Conservation (phyloP, 2,797 vertebrate genomes). For the Chelidonichthys spinosus region DNA sequence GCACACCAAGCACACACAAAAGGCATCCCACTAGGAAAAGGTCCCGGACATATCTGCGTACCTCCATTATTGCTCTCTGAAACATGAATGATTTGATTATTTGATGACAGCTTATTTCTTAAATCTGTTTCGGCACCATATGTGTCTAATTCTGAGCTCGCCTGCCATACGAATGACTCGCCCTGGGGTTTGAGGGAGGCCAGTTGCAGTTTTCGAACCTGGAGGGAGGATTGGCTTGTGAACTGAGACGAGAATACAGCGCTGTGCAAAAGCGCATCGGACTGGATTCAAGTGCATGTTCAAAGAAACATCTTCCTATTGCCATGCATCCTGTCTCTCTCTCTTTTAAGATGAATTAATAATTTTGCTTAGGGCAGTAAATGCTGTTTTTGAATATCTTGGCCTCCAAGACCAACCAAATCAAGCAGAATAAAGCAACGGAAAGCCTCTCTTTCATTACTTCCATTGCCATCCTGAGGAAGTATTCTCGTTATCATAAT, state of each 20-base stretch:
- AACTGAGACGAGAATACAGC: conserved; percentile 72
- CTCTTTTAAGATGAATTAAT: conserved; percentile 64
- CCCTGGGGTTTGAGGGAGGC: conserved; percentile 74
- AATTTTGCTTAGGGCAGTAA: conserved; percentile 78
- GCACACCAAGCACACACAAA: conserved; percentile 70
- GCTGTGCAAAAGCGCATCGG: conserved; percentile 73
- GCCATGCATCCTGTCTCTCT: conserved; percentile 28
- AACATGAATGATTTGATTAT: conserved; percentile 85
- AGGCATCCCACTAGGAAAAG: conserved; percentile 67
- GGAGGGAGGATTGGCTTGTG: conserved; percentile 76
- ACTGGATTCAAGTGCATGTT: conserved; percentile 77
- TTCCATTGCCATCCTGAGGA: conserved; percentile 70
- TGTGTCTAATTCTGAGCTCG: conserved; percentile 77
- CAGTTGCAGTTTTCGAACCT: conserved; percentile 74
- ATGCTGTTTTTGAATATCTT: conserved; percentile 73
- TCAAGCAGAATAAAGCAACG: conserved; percentile 76
- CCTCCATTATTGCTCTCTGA: conserved; percentile 81
- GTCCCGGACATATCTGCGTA: conserved; percentile 61
- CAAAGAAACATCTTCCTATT: conserved; percentile 65
- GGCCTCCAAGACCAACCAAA: conserved; percentile 71
- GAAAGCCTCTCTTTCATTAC: conserved; percentile 65
- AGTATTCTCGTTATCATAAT: conserved; percentile 86
- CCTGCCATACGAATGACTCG: conserved; percentile 60
- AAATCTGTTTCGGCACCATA: conserved; percentile 87
- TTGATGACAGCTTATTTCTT: conserved; percentile 86